These are phyloP conservation scores for Onychomys arenicola DNA, from an alignment of 2,797 vertebrate species.

Conservation along the genomic window DNA sequence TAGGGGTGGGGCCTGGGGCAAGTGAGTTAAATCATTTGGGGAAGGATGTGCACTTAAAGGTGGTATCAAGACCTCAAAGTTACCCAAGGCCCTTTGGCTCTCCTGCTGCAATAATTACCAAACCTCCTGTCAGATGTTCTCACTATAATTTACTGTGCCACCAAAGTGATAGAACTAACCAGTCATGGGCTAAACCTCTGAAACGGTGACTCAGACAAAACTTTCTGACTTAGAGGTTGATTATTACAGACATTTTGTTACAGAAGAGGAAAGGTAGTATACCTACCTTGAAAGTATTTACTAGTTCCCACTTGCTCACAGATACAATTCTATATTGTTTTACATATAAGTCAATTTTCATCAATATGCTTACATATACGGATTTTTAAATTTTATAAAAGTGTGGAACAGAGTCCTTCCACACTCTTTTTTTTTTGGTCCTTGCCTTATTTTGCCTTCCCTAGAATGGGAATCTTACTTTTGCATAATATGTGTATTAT, in stretches of 20 bases:
- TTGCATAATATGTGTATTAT: neutral
- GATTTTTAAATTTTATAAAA: neutral
- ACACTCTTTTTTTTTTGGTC: neutral
- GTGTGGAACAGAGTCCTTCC: neutral
- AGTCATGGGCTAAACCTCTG: neutral
- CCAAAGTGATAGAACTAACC: neutral
- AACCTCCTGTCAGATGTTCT: neutral
- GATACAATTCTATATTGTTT: neutral
- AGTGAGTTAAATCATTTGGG: neutral
- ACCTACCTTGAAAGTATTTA: neutral
- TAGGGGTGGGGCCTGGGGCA: neutral
- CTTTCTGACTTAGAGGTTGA: neutral
- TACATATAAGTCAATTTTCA: neutral
- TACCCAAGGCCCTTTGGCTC: neutral
- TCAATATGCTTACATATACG: neutral
- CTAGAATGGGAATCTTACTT: neutral
- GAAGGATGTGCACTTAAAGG: neutral
- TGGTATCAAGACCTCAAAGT: neutral
- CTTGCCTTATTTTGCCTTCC: neutral
- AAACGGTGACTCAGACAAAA: neutral
- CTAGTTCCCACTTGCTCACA: neutral
- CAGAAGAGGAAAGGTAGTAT: neutral
- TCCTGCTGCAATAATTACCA: neutral
- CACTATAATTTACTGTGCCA: neutral
- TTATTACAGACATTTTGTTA: neutral